These are phyloP conservation scores for Fukomys damarensis DNA, from an alignment of 2,113 vertebrate genomes.

Conservation along the genomic window DNA sequence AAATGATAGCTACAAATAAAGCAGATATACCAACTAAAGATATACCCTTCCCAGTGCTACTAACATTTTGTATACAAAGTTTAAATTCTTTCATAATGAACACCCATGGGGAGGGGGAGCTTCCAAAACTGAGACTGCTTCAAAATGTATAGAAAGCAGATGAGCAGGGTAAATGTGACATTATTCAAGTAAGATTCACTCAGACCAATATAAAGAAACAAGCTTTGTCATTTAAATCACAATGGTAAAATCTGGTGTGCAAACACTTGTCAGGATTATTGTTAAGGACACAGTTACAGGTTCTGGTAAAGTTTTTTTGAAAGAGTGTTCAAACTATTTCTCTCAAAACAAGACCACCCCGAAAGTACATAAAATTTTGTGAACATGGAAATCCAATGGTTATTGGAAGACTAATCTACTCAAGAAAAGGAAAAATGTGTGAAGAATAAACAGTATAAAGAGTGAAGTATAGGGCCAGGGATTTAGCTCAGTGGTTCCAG, in stretches of 20 bases:
- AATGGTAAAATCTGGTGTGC: background rate
- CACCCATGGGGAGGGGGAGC: background rate
- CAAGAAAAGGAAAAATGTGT: background rate
- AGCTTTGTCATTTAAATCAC: background rate
- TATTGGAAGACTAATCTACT: background rate
- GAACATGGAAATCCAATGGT: background rate
- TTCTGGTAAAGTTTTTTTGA: constrained; percentile 18
- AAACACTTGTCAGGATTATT: constrained; percentile 5
- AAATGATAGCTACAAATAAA: constrained; percentile 13
- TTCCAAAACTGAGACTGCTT: background rate
- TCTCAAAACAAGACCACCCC: background rate
- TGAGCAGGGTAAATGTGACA: background rate
- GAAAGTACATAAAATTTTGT: background rate
- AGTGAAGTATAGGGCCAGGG: no score
- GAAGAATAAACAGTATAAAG: no score
- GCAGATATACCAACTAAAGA: background rate
- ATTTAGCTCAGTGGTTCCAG: no score
- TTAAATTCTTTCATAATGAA: constrained; percentile 7
- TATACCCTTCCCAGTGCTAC: background rate
- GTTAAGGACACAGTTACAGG: background rate
- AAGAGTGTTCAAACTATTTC: background rate
- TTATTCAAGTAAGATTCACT: background rate
- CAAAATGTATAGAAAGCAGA: background rate
- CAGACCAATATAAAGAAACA: background rate
- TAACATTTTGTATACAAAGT: background rate